A percentile compares a stretch with the other conserved stretches of the same genome.
Conservation (phyloP, 2,113 vertebrate genomes). For the Dicrurus megarhynchus region DNA sequence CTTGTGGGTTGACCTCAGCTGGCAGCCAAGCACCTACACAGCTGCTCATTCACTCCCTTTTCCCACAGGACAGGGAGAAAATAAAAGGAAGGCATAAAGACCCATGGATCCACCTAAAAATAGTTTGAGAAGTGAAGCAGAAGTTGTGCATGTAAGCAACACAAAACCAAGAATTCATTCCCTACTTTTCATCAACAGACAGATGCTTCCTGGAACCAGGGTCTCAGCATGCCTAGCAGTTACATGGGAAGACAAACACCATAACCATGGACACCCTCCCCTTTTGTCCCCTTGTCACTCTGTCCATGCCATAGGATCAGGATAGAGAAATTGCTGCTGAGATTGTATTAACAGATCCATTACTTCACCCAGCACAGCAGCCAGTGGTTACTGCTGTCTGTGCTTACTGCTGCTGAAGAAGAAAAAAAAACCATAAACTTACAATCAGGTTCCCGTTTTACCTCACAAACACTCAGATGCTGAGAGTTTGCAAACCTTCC, state of each 20-base stretch:
- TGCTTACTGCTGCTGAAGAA: not conserved
- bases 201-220: not conserved
- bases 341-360: not conserved
- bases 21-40: not conserved
- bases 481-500: not conserved
- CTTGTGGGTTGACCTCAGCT: not conserved
- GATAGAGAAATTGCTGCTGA: not conserved
- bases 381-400: not conserved
- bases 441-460: not conserved
- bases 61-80: not conserved
- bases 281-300: not conserved
- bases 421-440: not conserved
- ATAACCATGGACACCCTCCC: not conserved
- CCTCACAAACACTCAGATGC: not conserved
- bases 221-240: not conserved
- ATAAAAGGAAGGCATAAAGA: not conserved
- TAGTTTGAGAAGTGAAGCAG: not conserved
- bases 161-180: not conserved
- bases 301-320: not conserved
- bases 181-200: not conserved
- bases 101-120: not conserved
- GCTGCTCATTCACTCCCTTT: not conserved
- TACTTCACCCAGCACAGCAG: not conserved
- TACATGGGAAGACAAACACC: not conserved
- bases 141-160: not conserved